Evolutionary conservation across 64 coral and sea anemone genomes (phyloP), one percentile per base, ranked within the genome.

Genomic region (Pachyseris speciosa): DNA sequence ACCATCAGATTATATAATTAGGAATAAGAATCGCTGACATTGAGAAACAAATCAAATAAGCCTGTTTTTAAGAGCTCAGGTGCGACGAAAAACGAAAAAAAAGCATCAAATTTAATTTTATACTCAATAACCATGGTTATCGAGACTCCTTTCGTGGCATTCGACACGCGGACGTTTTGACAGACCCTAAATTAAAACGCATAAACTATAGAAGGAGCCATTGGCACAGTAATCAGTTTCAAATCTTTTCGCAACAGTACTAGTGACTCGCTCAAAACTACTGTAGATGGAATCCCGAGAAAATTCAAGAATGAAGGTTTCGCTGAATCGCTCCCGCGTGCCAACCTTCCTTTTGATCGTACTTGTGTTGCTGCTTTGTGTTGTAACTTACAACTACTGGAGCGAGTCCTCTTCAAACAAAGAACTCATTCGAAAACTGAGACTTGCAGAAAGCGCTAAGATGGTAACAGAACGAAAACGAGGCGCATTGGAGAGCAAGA

Each of bases 71-170:
- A 61, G 6, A 22, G 6, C 22, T 49, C 8, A 10, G 8, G 45
- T 15, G 8, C 8, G 22, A 22, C 15, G 57, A 61, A 61, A n/a
- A 6, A n/a, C 1, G 15, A 49, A 49, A 15, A 49, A 49, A 49
- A 49, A 15, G 15, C 2, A 7, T 49, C 15, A 10, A 16, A 4
- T 4, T 55, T 4, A 22, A 16, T 22, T 55, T 16, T 15, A 13
- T 36, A 80, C 31, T 38, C 19, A n/a, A 61, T 80, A 80, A 80
- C 77, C 52, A 80, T 80, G 51, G 77, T 39, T 37, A 80, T 78
- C 13, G 17, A 60, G 6, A 6, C 17, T 11, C 38, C 52, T 80
- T 38, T 45, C 16, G n/a, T 39, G 53, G 77, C 31, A 80, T 80
- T 80, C 30, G 19, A 80, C 51, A 80, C 53, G 77, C 33, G 19